Conservation (phyloP, 2,888 invertebrate species). For the Drosophila incognita region DNA sequence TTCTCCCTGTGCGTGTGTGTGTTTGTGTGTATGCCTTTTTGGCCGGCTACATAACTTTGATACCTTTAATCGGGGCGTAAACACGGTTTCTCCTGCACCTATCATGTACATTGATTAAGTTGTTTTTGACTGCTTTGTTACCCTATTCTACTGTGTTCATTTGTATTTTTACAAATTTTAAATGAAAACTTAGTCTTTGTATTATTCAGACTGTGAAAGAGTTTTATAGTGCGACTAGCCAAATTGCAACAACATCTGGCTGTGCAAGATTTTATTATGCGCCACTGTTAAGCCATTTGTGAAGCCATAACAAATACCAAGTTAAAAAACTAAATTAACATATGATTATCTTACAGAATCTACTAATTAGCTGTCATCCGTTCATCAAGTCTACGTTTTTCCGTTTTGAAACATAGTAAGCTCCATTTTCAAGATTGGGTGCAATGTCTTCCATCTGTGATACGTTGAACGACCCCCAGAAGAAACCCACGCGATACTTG, state of each 20-base stretch:
- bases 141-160: neutral
- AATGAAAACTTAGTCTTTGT: too few species aligned
- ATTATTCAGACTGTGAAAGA: neutral
- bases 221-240: neutral
- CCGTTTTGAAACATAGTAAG: neutral
- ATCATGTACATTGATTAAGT: neutral
- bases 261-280: neutral
- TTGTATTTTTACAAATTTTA: too few species aligned
- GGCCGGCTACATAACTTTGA: neutral
- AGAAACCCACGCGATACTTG: slow-evolving; percentile 27
- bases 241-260: neutral
- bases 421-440: slow-evolving; percentile 22
- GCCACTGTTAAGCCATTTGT: neutral
- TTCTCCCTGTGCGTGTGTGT: neutral
- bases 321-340: neutral
- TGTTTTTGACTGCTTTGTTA: neutral
- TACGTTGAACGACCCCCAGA: slow-evolving; percentile 61
- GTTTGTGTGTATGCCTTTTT: neutral
- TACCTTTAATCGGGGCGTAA: neutral
- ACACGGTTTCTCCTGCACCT: neutral
- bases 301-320: neutral
- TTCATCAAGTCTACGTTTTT: neutral
- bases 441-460: slow-evolving; percentile 39
- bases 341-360: neutral
- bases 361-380: neutral